Conservation (phyloP, 2,797 vertebrate genomes). For the Mormyrops attenuatus region DNA sequence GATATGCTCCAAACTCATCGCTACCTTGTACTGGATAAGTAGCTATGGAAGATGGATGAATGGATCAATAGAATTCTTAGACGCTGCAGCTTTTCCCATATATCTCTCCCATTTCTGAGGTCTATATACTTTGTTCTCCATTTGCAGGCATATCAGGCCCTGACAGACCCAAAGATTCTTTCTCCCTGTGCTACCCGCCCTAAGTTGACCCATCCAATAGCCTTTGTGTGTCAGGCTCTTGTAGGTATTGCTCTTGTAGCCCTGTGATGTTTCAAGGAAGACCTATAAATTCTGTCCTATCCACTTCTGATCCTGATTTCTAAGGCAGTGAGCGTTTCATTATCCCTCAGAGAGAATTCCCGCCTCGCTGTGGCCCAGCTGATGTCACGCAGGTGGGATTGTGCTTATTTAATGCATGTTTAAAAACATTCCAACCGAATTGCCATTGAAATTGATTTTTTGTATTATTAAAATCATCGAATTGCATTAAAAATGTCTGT, state of each 20-base stretch:
- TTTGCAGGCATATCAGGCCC: background rate
- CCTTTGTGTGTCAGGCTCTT: background rate
- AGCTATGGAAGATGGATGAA: background rate
- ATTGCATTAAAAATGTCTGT: slow-evolving; percentile 21
- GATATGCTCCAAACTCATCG: background rate
- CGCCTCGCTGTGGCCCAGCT: background rate
- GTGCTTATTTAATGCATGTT: slow-evolving; percentile 31
- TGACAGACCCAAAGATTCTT: background rate
- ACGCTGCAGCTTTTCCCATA: background rate
- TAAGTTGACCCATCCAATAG: background rate
- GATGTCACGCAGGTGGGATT: slow-evolving; percentile 29
- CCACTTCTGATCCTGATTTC: background rate
- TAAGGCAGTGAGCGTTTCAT: background rate
- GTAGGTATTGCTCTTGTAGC: background rate
- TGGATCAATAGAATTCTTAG: background rate
- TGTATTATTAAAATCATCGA: slow-evolving; percentile 21
- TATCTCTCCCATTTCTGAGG: background rate
- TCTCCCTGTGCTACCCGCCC: background rate
- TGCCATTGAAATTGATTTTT: background rate
- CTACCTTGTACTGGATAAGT: background rate
- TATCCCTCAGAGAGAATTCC: background rate
- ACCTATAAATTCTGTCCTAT: background rate
- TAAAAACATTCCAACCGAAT: slow-evolving; percentile 27
- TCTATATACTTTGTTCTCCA: background rate
- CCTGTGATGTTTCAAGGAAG: background rate